Percentiles rank a stretch among this genome's conserved stretches.
These are phyloP conservation scores for Cryptomyrus ogoouensis DNA, from an alignment of 2,113 vertebrate species.

Conservation along the genomic window DNA sequence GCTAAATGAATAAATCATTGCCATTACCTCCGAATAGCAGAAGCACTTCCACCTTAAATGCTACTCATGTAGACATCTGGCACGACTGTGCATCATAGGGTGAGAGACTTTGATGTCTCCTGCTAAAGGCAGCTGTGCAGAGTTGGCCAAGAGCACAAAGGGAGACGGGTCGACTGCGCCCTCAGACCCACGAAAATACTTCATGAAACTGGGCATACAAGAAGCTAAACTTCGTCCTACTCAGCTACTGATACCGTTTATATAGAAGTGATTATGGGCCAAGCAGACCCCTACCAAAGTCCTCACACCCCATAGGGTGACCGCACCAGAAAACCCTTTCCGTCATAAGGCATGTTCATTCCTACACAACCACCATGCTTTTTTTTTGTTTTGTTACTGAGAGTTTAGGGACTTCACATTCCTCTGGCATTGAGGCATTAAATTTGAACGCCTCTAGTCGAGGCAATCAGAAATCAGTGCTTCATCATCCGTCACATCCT, in stretches of 20 bases:
- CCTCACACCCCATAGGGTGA: not conserved
- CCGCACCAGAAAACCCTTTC: not conserved
- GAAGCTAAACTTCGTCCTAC: not conserved
- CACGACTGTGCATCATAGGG: slow-evolving; percentile 38
- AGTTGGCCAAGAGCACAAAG: slow-evolving; percentile 45
- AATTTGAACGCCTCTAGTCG: not conserved
- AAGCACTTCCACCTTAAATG: slow-evolving; percentile 21
- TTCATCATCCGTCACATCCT: not conserved
- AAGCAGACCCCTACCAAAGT: no score
- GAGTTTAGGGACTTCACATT: not conserved
- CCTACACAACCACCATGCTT: not conserved
- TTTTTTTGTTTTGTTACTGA: not conserved
- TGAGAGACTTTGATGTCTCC: slow-evolving; percentile 40
- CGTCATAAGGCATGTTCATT: not conserved
- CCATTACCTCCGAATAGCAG: not conserved
- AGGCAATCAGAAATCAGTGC: slow-evolving; percentile 16
- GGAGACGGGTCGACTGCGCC: slow-evolving; percentile 45
- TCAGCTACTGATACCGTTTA: no score
- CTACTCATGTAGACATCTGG: slow-evolving; percentile 42
- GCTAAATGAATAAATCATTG: slow-evolving; percentile 10
- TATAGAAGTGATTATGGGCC: not conserved
- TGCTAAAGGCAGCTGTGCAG: slow-evolving; percentile 33
- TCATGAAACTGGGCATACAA: not conserved
- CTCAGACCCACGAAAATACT: slow-evolving; percentile 31
- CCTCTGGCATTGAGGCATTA: not conserved